A percentile compares a stretch with the other conserved stretches of the same genome.
phyloP scores from a whole-genome alignment of 2,888 invertebrate genomes.

The Rhabditophanes sp. region DNA sequence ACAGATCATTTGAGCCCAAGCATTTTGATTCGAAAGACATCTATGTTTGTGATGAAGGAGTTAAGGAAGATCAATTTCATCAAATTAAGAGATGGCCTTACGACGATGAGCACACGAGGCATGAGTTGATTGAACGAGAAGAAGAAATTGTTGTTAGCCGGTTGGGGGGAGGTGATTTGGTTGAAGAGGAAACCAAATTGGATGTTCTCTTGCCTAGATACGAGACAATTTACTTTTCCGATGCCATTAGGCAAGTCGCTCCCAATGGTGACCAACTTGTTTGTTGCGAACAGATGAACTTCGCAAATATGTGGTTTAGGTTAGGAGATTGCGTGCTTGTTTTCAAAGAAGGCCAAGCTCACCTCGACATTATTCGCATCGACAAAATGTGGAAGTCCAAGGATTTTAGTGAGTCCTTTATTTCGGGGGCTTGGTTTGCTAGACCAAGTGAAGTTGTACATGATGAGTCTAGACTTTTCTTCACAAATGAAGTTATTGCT shows the following conservation, averaged over 20 bases:
- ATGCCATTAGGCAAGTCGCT: conserved; percentile 4
- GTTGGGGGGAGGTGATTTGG: conserved; percentile 4
- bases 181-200: conserved; percentile 5
- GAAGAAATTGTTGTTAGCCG: conserved; percentile 12
- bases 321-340: conserved; percentile 80
- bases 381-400: conserved; percentile 83
- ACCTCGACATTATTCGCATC: conserved; percentile 77
- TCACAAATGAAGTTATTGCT: conserved; percentile 65
- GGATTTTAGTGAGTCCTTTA: conserved; percentile 54
- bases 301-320: conserved; percentile 42
- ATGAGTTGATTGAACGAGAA: too few relatives aligned
- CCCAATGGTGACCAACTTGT: conserved; percentile 46
- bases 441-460: conserved; percentile 72
- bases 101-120: conserved; percentile 23
- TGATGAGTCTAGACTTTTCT: conserved; percentile 55
- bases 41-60: conserved; percentile 86
- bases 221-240: not conserved
- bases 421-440: conserved; percentile 82
- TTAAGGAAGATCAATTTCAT: conserved; percentile 15
- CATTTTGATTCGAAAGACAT: conserved; percentile 74
- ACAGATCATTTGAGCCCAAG: conserved; percentile 56
- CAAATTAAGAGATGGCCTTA: conserved; percentile 28
- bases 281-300: conserved; percentile 83
- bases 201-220: not conserved
- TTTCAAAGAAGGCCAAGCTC: conserved; percentile 65